Conservation (phyloP, 1,140 invertebrate genomes). For the Plutomurus gul region DNA sequence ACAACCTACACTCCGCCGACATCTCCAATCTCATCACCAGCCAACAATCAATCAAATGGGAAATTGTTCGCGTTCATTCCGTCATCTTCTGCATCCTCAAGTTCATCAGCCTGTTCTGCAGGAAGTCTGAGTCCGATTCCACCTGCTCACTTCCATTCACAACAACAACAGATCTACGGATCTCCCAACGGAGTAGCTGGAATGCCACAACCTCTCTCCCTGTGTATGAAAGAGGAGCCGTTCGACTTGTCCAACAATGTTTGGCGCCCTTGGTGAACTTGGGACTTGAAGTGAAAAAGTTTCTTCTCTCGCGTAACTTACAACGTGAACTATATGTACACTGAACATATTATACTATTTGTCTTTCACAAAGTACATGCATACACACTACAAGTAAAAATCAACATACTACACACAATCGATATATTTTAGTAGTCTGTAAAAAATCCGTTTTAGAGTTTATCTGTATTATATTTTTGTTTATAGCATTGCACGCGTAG, state of each 20-base stretch:
- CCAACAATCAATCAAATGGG: constrained; percentile 14
- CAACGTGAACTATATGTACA: neutral
- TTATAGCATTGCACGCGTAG: too few species aligned
- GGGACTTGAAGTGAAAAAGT: neutral
- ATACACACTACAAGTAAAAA: too few species aligned
- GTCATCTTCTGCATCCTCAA: constrained; percentile 18
- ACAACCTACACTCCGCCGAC: constrained; percentile 51
- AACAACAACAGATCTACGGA: neutral
- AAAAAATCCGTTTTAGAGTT: too few species aligned
- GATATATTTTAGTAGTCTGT: too few species aligned
- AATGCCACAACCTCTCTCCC: neutral
- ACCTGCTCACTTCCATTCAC: constrained; percentile 15
- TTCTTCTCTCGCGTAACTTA: neutral
- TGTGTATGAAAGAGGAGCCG: constrained; percentile 43
- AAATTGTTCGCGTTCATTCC: constrained; percentile 42
- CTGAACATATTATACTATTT: neutral
- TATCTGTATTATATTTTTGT: too few species aligned
- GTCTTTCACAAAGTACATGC: too few species aligned
- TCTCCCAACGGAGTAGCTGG: neutral
- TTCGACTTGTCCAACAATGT: constrained; percentile 49
- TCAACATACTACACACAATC: too few species aligned
- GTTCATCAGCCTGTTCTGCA: constrained; percentile 8
- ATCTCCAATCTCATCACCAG: constrained; percentile 49
- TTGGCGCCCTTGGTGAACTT: constrained; percentile 51
- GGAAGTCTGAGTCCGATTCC: constrained; percentile 46